These are phyloP conservation scores for Aleiodes alternator DNA, from an alignment of 2,888 invertebrate species.

Conservation along the genomic window DNA sequence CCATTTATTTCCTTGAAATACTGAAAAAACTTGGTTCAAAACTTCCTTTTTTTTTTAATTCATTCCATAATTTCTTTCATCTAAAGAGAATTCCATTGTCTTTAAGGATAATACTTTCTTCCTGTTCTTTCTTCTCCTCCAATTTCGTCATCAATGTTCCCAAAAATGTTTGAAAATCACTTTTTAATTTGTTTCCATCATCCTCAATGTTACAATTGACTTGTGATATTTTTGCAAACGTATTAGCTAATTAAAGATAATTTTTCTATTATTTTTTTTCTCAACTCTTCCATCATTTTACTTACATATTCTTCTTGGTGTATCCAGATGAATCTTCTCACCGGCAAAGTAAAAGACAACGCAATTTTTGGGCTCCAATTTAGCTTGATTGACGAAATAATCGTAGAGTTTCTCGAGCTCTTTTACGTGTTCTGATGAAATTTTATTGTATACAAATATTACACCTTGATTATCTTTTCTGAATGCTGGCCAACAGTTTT, in stretches of 20 bases:
- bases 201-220: conserved; percentile 79
- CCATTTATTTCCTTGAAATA: background rate
- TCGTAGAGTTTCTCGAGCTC: conserved; percentile 81
- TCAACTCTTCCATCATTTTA: conserved; percentile 11
- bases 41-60: conserved; percentile 11
- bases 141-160: conserved; percentile 64
- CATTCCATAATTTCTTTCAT: conserved; percentile 3
- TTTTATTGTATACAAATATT: conserved; percentile 82
- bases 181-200: conserved; percentile 79
- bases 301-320: conserved; percentile 78
- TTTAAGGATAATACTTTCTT: conserved; percentile 59
- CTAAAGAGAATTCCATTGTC: conserved; percentile 50
- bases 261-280: background rate
- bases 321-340: conserved; percentile 76
- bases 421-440: conserved; percentile 76
- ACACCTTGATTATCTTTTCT: conserved; percentile 83
- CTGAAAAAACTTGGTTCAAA: background rate
- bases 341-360: conserved; percentile 79
- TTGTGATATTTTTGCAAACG: conserved; percentile 80
- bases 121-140: conserved; percentile 62
- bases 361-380: conserved; percentile 81
- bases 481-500: conserved; percentile 87
- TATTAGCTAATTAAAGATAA: conserved; percentile 76
- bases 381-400: conserved; percentile 83
- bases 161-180: conserved; percentile 76